Evolutionary conservation across 2,888 invertebrate species (phyloP).

Genomic region (Latrodectus elegans): DNA sequence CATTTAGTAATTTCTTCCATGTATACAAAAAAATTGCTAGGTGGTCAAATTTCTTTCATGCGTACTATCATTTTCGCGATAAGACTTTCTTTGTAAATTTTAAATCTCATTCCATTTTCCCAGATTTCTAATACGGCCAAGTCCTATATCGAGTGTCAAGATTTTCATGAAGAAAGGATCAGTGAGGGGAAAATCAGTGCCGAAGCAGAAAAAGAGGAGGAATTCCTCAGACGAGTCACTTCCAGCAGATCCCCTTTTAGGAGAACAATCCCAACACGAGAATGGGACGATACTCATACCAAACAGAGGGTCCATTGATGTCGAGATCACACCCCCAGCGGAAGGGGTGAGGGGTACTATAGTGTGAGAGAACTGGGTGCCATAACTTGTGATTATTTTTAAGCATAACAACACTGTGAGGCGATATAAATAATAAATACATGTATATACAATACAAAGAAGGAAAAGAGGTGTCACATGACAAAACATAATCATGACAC

Average conservation of each 20-base stretch:
- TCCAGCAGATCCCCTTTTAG: conserved; percentile 7
- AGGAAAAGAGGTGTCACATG: neutral
- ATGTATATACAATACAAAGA: neutral
- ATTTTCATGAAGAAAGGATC: conserved; percentile 80
- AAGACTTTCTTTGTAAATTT: too few species aligned
- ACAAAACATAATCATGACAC: neutral
- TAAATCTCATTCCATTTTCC: too few species aligned
- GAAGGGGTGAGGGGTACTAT: conserved; percentile 48
- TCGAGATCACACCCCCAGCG: conserved; percentile 51
- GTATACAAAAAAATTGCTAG: too few species aligned
- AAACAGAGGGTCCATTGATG: conserved; percentile 47
- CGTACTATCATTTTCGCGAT: too few species aligned
- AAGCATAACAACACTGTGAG: neutral
- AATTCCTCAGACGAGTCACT: conserved; percentile 31
- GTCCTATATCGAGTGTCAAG: conserved; percentile 95
- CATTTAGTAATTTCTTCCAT: too few species aligned
- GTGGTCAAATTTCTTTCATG: too few species aligned
- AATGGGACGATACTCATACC: conserved; percentile 31
- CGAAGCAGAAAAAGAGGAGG: conserved; percentile 35
- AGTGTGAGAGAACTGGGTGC: conserved; percentile 15
- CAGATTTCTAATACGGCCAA: conserved; percentile 93
- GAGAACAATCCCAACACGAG: conserved; percentile 16
- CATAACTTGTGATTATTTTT: conserved; percentile 3
- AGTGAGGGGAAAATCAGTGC: conserved; percentile 61
- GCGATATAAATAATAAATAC: neutral